Evolutionary conservation across 2,888 invertebrate genomes (phyloP), one percentile per base, ranked within the genome.

Genomic region (Ferdinandea cuprea): DNA sequence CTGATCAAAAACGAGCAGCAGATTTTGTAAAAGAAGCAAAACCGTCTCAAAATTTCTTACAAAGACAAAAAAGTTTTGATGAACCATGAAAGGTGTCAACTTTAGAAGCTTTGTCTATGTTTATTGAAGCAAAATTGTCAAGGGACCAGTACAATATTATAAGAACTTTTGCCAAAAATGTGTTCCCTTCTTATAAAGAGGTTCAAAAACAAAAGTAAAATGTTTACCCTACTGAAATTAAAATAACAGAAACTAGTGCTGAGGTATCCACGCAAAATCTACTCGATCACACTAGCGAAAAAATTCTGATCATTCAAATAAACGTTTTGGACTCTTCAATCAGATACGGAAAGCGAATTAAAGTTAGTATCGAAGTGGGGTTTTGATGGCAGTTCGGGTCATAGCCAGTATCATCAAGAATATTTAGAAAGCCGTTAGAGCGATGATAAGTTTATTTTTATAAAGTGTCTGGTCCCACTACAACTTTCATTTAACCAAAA

Each of bases 361-460:
- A n/a, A n/a, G n/a, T n/a, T n/a, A n/a, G n/a, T n/a, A n/a, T n/a
- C n/a, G n/a, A 44, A 21, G 32, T 48, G 13, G 2, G n/a, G n/a
- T n/a, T n/a, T n/a, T n/a, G n/a, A n/a, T n/a, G n/a, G n/a, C n/a
- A n/a, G n/a, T n/a, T n/a, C n/a, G n/a, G 48, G 5, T 8, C 30
- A 44, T 30, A 44, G 44, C 42, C 59, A 59, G n/a, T 59, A 44
- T 17, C 44, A 44, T 44, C 28, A 59, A 28, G 44, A 44, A 44
- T 30, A 17, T 59, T 17, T 11, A 44, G 44, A 59, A 3, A 59
- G n/a, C 15, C 11, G 30, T 13, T 15, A 59, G 17, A 17, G 5
- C 17, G 42, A 42, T 30, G 59, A 30, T 2, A 44, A 59, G 2
- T 42, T 59, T 42, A 13, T 42, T 56, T 56, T 37, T 15, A 56